Conservation (phyloP, 2,797 vertebrate genomes). For the Adelosebastes latens region DNA sequence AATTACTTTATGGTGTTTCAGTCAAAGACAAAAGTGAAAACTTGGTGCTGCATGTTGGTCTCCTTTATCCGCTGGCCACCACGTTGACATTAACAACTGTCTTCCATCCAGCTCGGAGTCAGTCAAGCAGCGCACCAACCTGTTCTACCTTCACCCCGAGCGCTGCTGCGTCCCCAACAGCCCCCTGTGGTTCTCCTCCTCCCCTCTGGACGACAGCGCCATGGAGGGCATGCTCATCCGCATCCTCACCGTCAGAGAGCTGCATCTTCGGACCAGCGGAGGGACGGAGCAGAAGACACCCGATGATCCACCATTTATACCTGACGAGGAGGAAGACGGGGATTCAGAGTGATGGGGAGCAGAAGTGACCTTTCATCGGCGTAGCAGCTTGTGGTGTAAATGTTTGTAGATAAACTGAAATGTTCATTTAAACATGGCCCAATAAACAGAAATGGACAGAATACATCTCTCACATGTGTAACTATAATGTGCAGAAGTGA, state of each 20-base stretch:
- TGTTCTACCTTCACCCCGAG: slow-evolving; percentile 97
- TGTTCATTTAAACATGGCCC: slow-evolving; percentile 7
- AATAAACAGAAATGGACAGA: slow-evolving; percentile 19
- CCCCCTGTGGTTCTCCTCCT: slow-evolving; percentile 96
- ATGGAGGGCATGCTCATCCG: slow-evolving; percentile 97
- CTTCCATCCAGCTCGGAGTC: slow-evolving; percentile 88
- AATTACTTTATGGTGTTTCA: background rate
- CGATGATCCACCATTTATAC: slow-evolving; percentile 40
- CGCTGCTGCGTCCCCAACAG: slow-evolving; percentile 98
- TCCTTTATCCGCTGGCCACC: background rate
- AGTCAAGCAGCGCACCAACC: slow-evolving; percentile 94
- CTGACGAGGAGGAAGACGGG: slow-evolving; percentile 36
- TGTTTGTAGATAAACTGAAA: slow-evolving; percentile 36
- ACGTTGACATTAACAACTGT: background rate
- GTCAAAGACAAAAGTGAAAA: background rate
- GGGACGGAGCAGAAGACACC: background rate
- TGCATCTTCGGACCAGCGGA: slow-evolving; percentile 80
- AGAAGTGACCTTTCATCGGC: slow-evolving; percentile 46
- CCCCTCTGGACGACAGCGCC: slow-evolving; percentile 89
- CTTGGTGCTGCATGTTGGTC: background rate
- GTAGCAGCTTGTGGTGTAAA: slow-evolving; percentile 34
- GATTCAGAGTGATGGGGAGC: slow-evolving; percentile 59
- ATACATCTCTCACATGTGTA: background rate
- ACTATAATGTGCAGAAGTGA: background rate
- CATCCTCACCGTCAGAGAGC: slow-evolving; percentile 94